Evolutionary conservation across 2,113 vertebrate species (phyloP).

Genomic region (Tychaedon coryphoeus): DNA sequence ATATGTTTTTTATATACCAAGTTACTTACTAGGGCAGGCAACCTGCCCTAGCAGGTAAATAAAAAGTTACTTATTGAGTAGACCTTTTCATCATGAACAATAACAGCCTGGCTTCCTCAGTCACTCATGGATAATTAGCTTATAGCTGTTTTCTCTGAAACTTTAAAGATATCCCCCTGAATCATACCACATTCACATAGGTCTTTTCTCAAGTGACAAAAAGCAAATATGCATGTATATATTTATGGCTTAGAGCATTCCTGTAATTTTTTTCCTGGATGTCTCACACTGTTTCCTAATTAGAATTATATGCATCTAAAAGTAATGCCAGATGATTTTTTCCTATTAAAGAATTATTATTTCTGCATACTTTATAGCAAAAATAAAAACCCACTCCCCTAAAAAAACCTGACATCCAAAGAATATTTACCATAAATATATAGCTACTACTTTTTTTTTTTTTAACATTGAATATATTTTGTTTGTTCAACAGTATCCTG

Average conservation of each 20-base stretch:
- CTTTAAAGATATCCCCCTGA: neutral
- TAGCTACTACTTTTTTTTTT: neutral
- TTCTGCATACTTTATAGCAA: neutral
- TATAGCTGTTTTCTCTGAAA: neutral
- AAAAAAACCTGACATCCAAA: accelerated
- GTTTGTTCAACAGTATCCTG: neutral
- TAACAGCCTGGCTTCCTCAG: neutral
- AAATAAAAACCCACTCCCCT: neutral
- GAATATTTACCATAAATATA: neutral
- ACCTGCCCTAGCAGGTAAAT: neutral
- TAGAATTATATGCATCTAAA: neutral
- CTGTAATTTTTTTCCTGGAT: neutral
- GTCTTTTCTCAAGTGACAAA: neutral
- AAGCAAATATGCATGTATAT: neutral
- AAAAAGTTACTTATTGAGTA: neutral
- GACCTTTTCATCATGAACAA: neutral
- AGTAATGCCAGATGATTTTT: neutral
- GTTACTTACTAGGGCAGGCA: neutral
- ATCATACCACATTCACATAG: accelerated
- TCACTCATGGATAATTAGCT: neutral
- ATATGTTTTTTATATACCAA: neutral
- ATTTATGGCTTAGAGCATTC: neutral
- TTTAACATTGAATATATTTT: neutral
- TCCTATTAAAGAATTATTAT: neutral
- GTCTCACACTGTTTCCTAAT: neutral